These are phyloP conservation scores for Drusus annulatus DNA, from an alignment of 1,140 invertebrate genomes.

Conservation along the genomic window DNA sequence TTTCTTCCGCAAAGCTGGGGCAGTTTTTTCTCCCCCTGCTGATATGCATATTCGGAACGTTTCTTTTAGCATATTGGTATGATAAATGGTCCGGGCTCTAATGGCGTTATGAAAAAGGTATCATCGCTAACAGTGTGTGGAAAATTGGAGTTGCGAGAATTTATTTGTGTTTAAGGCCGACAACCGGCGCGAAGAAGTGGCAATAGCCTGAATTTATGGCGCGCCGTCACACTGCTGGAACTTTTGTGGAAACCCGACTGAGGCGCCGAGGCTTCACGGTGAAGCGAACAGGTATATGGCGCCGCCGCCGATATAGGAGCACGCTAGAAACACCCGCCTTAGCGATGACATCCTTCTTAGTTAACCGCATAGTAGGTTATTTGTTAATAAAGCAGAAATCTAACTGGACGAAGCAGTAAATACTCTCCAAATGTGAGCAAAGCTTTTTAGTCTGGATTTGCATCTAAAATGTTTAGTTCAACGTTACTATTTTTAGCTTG, in stretches of 20 bases:
- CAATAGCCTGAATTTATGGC: constrained; percentile 26
- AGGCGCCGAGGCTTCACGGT: not conserved
- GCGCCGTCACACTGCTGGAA: not conserved
- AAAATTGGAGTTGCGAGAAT: constrained; percentile 36
- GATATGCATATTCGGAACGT: constrained; percentile 43
- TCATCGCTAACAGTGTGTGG: constrained; percentile 41
- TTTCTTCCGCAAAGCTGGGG: constrained; percentile 4
- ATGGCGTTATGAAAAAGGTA: constrained; percentile 43
- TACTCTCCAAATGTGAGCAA: too few species aligned
- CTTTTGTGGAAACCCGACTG: not conserved
- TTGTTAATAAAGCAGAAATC: too few species aligned
- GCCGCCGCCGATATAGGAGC: too few species aligned
- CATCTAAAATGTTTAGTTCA: too few species aligned
- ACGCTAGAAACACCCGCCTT: too few species aligned
- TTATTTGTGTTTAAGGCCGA: constrained; percentile 44
- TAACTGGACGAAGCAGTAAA: too few species aligned
- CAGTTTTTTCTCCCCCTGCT: constrained; percentile 16
- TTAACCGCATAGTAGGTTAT: too few species aligned
- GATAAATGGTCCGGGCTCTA: constrained; percentile 36
- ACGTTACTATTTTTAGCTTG: too few species aligned
- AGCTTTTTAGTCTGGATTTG: too few species aligned
- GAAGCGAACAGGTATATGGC: too few species aligned
- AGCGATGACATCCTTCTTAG: too few species aligned
- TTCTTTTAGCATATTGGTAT: constrained; percentile 41
- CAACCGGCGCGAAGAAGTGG: constrained; percentile 20